Percentiles rank a stretch among this genome's conserved stretches.
These are phyloP conservation scores for Trisateles emortualis DNA, from an alignment of 2,888 invertebrate genomes.

Conservation along the genomic window DNA sequence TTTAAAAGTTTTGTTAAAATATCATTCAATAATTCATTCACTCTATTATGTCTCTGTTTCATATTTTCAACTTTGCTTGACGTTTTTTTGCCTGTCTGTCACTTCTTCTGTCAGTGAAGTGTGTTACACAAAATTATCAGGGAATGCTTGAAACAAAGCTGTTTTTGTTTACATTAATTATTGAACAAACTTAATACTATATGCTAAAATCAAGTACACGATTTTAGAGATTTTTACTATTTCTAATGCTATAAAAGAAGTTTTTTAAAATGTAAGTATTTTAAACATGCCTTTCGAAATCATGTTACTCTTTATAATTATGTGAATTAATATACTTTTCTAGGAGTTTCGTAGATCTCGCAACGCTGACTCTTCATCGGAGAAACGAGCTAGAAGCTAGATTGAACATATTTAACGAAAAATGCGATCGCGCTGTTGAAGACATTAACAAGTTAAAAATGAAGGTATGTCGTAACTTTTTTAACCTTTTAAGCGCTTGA, in stretches of 20 bases:
- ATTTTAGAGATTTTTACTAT: not conserved
- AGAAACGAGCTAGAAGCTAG: conserved; percentile 75
- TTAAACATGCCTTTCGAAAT: conserved; percentile 43
- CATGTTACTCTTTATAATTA: conserved; percentile 7
- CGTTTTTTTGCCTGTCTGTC: conserved; percentile 1
- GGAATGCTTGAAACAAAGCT: conserved; percentile 1
- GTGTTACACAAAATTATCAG: conserved; percentile 3
- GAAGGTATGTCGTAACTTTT: conserved; percentile 61
- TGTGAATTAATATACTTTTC: conserved; percentile 27
- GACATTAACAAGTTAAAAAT: conserved; percentile 70
- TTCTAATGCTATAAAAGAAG: not conserved
- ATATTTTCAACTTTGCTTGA: conserved; percentile 2
- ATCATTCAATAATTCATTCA: conserved; percentile 4
- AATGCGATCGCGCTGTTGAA: conserved; percentile 72
- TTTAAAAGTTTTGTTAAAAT: too few relatives aligned
- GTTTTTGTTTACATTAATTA: not conserved
- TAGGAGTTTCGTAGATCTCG: conserved; percentile 80
- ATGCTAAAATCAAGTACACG: not conserved
- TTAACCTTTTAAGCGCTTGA: not conserved
- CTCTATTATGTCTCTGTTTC: not conserved
- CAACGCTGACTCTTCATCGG: conserved; percentile 73
- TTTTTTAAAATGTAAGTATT: conserved; percentile 50
- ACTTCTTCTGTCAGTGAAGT: not conserved
- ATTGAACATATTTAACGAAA: conserved; percentile 64
- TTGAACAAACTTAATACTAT: not conserved